These are phyloP conservation scores for Oscheius sp. DNA, from an alignment of 2,888 invertebrate species.

Conservation along the genomic window DNA sequence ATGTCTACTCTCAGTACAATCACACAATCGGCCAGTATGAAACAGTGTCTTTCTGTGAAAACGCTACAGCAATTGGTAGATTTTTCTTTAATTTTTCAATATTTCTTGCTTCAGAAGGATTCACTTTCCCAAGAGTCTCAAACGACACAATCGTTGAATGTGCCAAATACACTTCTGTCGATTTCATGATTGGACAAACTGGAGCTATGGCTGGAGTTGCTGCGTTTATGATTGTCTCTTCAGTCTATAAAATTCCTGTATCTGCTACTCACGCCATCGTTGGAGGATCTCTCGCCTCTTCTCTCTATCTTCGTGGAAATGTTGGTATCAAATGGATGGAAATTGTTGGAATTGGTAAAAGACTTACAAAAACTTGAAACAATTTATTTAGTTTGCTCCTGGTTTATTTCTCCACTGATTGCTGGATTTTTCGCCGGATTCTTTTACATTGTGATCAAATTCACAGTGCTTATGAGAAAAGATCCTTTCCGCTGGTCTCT, in stretches of 20 bases:
- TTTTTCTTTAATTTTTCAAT: background rate
- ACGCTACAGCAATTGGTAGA: conserved; percentile 34
- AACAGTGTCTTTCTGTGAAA: conserved; percentile 44
- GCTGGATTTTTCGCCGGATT: conserved; percentile 87
- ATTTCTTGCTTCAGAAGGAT: conserved; percentile 30
- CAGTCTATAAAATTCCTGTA: conserved; percentile 91
- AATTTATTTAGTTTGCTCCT: conserved; percentile 79
- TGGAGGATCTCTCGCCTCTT: conserved; percentile 51
- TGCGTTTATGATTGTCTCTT: conserved; percentile 72
- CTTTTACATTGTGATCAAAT: conserved; percentile 83
- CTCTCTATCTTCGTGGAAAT: conserved; percentile 77
- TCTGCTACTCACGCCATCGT: conserved; percentile 76
- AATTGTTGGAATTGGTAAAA: conserved; percentile 78
- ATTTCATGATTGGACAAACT: conserved; percentile 52
- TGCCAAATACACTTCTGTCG: conserved; percentile 55
- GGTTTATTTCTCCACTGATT: conserved; percentile 94
- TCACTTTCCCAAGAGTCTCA: conserved; percentile 37
- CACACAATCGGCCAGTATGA: conserved; percentile 41
- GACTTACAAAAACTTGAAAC: background rate
- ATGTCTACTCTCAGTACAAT: conserved; percentile 72
- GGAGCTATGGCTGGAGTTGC: conserved; percentile 53
- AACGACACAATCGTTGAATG: conserved; percentile 49
- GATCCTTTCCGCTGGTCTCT: conserved; percentile 50
- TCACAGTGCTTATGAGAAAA: conserved; percentile 78
- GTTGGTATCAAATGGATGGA: conserved; percentile 85